Base-by-base conservation (phyloP, 64 coral and sea anemone species). In the Stichodactyla helianthus region DNA sequence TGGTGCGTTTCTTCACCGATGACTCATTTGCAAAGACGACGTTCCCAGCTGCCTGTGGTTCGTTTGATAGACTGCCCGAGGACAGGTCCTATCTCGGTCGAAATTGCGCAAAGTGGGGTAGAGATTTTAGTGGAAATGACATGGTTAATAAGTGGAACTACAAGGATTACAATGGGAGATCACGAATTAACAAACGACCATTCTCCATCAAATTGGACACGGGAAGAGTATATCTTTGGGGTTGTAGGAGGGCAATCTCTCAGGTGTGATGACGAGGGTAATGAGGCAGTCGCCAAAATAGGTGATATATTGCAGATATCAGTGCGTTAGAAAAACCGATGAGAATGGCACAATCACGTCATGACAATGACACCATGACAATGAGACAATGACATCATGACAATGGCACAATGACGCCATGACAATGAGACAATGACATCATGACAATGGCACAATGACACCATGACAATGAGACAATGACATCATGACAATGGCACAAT, bases 21-120 rank as follows among this genome's bases (percentile, higher is more conserved):
- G 62, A 65, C 22, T 1, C 62, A 65, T 50, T 12, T 10, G 27
- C 50, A 12, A 52, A 7, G 22, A 79, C 26, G 13, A 52, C 76
- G 1, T 50, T 31, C 27, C 76, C 76, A 0, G 50, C 6, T 50
- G 76, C 76, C 4, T 50, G 76, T 79, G 76, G 76, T 7, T 79
- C 76, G 76, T 79, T 79, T 19, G 76, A 79, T 15, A 79, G 76
- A 50, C 76, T 79, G 16, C 76, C 26, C 26, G 76, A 79, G 11
- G 77, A 79, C 77, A 79, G 14, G 77, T 79, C 77, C 5, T 16
- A 28, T 79, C 28, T 79, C 5, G 77, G 22, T 50, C 77, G 15
- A 9, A 79, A 79, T 19, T 79, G 77, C 13, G 8, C 50, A 5
- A 25, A 25, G 77, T 79, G 77, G 77, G 77, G 77, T 14, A 19